A percentile compares a stretch with the other conserved stretches of the same genome.
Conservation (phyloP, 2,888 invertebrate species). For the Beris morrisii region DNA sequence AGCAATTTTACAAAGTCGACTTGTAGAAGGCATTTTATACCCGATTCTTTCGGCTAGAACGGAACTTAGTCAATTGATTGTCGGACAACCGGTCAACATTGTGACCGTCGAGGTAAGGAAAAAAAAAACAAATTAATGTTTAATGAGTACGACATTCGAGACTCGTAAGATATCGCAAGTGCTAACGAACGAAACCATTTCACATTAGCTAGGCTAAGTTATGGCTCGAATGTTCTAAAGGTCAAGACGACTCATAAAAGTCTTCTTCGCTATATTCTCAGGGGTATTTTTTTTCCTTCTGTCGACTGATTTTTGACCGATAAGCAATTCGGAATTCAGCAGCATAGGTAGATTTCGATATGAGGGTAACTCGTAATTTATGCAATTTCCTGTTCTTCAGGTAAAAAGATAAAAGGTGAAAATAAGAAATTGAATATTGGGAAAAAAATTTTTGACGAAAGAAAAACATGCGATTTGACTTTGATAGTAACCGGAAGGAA, state of each 20-base stretch:
- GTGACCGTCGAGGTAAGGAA: neutral
- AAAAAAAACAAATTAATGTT: conserved; percentile 4
- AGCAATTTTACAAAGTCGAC: conserved; percentile 18
- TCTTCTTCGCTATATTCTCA: neutral
- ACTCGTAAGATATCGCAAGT: no score
- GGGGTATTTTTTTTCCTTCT: neutral
- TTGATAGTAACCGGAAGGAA: no score
- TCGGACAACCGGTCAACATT: conserved; percentile 1
- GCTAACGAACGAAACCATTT: neutral
- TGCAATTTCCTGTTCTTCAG: conserved; percentile 28
- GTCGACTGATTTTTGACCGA: conserved; percentile 21
- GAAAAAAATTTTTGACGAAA: no score
- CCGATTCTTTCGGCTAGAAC: conserved; percentile 6
- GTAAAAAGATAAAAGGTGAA: conserved; percentile 20
- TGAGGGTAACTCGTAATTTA: conserved; percentile 28
- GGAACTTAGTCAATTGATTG: conserved; percentile 15
- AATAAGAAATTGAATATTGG: no score
- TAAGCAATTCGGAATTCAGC: conserved; percentile 30
- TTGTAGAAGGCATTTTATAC: neutral
- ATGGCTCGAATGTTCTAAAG: conserved; percentile 2
- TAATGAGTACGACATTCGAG: conserved; percentile 8
- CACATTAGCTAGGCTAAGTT: conserved; percentile 2
- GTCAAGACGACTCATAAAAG: conserved; percentile 22
- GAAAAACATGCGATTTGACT: no score
- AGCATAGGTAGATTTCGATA: conserved; percentile 16